Evolutionary conservation across 2,888 invertebrate genomes (phyloP).

Genomic region (Synanthedon formicaeformis): DNA sequence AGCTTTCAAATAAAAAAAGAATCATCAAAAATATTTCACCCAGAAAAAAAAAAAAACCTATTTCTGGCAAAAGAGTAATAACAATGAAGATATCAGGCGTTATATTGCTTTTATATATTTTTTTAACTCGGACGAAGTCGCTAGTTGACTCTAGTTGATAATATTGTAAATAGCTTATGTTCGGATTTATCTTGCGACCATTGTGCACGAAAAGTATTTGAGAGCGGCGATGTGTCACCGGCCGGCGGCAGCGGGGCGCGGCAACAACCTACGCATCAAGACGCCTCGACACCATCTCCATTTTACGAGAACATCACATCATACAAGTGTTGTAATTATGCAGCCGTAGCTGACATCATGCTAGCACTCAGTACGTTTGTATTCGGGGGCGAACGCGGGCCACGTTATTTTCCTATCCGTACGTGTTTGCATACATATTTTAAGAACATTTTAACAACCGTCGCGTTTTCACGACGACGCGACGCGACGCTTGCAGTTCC

Average conservation of each 20-base stretch:
- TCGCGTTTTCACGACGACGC: no score
- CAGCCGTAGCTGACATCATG: no score
- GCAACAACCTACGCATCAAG: slow-evolving; percentile 35
- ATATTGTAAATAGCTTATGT: not conserved
- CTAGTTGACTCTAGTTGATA: no score
- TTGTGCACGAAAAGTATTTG: slow-evolving; percentile 8
- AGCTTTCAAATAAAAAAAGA: no score
- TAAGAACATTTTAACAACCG: no score
- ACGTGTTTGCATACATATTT: no score
- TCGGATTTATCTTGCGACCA: slow-evolving; percentile 14
- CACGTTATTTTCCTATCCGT: no score
- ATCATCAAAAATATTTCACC: no score
- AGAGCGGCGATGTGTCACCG: slow-evolving; percentile 42
- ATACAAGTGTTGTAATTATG: slow-evolving; percentile 2
- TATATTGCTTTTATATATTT: slow-evolving; percentile 7
- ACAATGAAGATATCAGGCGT: not conserved
- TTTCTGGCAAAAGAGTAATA: not conserved
- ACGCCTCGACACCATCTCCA: slow-evolving; percentile 11
- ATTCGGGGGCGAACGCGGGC: no score
- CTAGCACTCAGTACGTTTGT: no score
- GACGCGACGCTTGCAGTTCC: no score
- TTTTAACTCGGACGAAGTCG: not conserved
- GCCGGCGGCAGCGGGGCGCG: slow-evolving; percentile 40
- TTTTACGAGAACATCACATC: slow-evolving; percentile 8
- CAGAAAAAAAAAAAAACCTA: no score